Evolutionary conservation across 2,113 vertebrate genomes (phyloP).

Genomic region (Eidolon helvum): DNA sequence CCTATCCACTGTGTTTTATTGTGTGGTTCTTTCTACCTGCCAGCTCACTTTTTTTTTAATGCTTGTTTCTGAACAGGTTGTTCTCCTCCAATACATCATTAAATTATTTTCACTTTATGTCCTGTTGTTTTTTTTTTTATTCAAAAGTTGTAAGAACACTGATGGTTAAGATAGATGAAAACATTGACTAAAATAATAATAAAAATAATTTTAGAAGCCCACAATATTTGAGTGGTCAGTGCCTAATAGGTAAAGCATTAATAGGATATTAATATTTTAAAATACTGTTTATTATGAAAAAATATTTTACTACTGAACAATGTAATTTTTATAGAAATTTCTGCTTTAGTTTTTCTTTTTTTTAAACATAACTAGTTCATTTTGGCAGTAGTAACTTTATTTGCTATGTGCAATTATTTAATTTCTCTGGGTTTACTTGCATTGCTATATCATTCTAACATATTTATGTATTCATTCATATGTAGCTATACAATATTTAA

Average conservation of each 20-base stretch:
- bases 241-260: neutral
- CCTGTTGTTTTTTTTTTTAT: neutral
- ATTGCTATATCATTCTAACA: neutral
- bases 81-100: neutral
- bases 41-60: neutral
- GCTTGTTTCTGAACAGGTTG: neutral
- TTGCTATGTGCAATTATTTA: neutral
- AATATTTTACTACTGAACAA: neutral
- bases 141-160: neutral
- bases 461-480: neutral
- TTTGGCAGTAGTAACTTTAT: slow-evolving; percentile 3
- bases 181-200: neutral
- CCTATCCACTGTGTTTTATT: neutral
- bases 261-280: neutral
- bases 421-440: slow-evolving; percentile 38
- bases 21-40: neutral
- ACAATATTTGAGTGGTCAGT: neutral
- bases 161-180: neutral
- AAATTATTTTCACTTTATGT: neutral
- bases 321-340: neutral
- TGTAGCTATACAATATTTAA: slow-evolving; percentile 22
- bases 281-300: neutral
- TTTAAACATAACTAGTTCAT: neutral
- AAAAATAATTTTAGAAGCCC: neutral
- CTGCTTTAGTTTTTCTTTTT: neutral